Conservation (phyloP, 2,888 invertebrate species). For the Gari tellinella region DNA sequence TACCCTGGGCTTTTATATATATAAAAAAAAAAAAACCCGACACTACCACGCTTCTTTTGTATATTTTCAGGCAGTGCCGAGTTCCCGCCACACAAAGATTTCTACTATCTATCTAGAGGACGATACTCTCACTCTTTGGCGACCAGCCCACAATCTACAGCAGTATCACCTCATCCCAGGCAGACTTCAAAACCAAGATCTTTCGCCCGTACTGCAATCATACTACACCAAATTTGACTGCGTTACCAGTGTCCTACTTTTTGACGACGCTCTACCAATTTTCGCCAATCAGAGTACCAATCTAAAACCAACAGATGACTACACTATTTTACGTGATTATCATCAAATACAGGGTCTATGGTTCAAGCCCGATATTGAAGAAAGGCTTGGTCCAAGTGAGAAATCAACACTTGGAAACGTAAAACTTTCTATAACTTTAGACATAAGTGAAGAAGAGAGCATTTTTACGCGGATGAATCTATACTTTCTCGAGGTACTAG, state of each 20-base stretch:
- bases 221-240: conserved; percentile 71
- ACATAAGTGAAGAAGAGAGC: conserved; percentile 57
- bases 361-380: conserved; percentile 67
- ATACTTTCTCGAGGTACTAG: conserved; percentile 67
- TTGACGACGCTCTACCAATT: conserved; percentile 69
- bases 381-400: conserved; percentile 59
- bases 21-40: no score
- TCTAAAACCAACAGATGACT: conserved; percentile 65
- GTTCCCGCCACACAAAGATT: conserved; percentile 42
- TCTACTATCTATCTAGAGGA: conserved; percentile 61
- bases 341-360: conserved; percentile 68
- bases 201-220: conserved; percentile 57
- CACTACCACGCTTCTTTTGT: no score
- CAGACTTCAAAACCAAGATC: conserved; percentile 43
- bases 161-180: conserved; percentile 66
- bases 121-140: conserved; percentile 67
- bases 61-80: no score
- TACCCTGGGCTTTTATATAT: no score
- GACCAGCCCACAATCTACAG: conserved; percentile 50
- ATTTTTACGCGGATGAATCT: conserved; percentile 64
- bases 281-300: conserved; percentile 66
- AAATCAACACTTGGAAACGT: conserved; percentile 63
- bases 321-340: conserved; percentile 64
- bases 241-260: conserved; percentile 64
- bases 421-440: conserved; percentile 61